Base-by-base conservation (phyloP, 1,140 invertebrate genomes). In the Drosophila pruinosa region DNA sequence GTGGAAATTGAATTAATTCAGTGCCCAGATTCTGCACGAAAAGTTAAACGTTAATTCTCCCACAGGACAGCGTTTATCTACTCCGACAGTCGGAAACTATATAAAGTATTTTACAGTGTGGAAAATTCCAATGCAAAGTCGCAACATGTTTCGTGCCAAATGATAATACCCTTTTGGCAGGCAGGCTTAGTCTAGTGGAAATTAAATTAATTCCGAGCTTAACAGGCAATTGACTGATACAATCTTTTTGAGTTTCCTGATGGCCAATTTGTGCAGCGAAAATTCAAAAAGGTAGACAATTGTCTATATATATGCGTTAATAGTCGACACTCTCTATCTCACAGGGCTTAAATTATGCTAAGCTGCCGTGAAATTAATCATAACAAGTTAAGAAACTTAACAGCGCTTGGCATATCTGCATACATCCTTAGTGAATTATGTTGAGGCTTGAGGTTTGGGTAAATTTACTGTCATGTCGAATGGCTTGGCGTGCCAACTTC, bases 331-430 rank as follows among this genome's bases (percentile, higher is more conserved):
- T 17, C 6, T 22, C 10, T 17, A 3, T n/a, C 34, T 19, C 6
- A 1, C 4, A 10, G 7, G 17, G 31, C 63, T 48, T 50, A 67
- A 58, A 48, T 58, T 39, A 58, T 48, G 41, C 43, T 50, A 67
- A 67, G 39, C 17, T 58, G 43, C 17, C 43, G 54, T 58, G 34
- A 67, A 67, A 67, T 59, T 67, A 59, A 53, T 59, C 45, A 52
- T 50, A 59, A 67, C 59, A 48, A 53, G 47, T 61, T 43, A 28
- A 41, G 19, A 21, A 53, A 19, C 7, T 26, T 50, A 36, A 3
- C 12, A 45, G 15, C 7, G 3, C 14, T 6, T 15, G 41, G 19
- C 57, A 50, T 61, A 50, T 39, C 45, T 61, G 58, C 58, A 61
- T 39, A 34, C 5, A 38, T 24, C 6, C 2, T 1, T 1, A 47